Percentiles rank a stretch among this genome's conserved stretches.
These are phyloP conservation scores for Psittacula derbiana DNA, from an alignment of 2,797 vertebrate genomes.

Conservation along the genomic window DNA sequence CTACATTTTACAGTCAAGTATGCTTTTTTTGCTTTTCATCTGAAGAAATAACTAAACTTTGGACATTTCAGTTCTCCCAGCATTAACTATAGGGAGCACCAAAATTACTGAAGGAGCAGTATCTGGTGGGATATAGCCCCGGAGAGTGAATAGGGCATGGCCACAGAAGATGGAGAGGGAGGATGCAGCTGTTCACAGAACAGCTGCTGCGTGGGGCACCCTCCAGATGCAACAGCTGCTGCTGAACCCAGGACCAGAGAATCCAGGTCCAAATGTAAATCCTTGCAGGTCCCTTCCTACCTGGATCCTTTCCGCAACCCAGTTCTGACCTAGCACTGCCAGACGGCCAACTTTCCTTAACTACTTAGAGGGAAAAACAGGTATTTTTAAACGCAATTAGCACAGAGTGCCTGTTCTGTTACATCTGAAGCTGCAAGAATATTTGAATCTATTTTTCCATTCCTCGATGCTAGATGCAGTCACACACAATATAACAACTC, in stretches of 20 bases:
- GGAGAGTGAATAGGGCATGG: rapidly evolving
- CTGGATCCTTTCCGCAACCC: not conserved
- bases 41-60: not conserved
- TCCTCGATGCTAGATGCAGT: rapidly evolving
- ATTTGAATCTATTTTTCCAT: not conserved
- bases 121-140: not conserved
- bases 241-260: not conserved
- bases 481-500: not conserved
- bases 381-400: not conserved
- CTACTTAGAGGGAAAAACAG: not conserved
- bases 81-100: not conserved
- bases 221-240: not conserved
- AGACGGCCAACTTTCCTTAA: not conserved
- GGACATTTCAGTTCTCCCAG: not conserved
- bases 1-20: not conserved
- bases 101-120: not conserved
- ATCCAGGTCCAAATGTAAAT: too few species aligned
- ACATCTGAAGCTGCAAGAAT: not conserved
- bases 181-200: rapidly evolving
- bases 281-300: not conserved
- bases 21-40: not conserved
- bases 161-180: not conserved
- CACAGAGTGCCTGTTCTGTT: not conserved
- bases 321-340: not conserved
- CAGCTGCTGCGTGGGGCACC: rapidly evolving